A percentile compares a stretch with the other conserved stretches of the same genome.
phyloP scores from a whole-genome alignment of 2,113 vertebrate genomes.

The Chiloscyllium plagiosum region DNA sequence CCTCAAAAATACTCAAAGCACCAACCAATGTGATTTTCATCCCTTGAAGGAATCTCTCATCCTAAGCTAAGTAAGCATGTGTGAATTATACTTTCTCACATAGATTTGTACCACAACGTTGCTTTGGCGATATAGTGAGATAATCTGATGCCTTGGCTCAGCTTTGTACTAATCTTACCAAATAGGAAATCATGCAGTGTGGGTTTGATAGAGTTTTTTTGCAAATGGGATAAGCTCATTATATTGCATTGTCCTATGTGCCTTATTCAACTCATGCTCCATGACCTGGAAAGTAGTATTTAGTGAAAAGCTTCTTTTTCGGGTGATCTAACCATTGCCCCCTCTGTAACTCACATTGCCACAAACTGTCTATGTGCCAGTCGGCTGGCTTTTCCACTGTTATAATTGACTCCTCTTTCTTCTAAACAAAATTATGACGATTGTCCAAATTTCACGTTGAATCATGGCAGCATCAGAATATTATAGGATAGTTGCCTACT shows the following conservation, averaged over 20 bases:
- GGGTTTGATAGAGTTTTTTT: background rate
- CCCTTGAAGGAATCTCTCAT: background rate
- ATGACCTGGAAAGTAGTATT: constrained; percentile 2
- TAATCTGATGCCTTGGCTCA: background rate
- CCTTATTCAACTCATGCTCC: background rate
- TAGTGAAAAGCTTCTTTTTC: background rate
- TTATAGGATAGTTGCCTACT: background rate
- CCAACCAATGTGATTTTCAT: background rate
- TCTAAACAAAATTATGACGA: background rate
- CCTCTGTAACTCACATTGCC: background rate
- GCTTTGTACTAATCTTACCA: background rate
- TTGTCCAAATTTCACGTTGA: background rate
- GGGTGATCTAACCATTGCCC: background rate
- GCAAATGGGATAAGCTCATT: constrained; percentile 21
- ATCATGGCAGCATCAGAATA: background rate
- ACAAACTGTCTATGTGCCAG: background rate
- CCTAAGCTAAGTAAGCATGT: background rate
- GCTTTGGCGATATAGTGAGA: background rate
- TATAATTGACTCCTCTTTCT: background rate
- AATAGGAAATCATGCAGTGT: background rate
- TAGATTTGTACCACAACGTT: background rate
- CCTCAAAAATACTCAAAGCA: background rate
- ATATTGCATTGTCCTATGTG: background rate
- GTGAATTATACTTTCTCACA: background rate
- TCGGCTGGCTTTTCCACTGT: background rate